These are phyloP conservation scores for Trypoxylon attenuatum DNA, from an alignment of 2,888 invertebrate species.

Conservation along the genomic window DNA sequence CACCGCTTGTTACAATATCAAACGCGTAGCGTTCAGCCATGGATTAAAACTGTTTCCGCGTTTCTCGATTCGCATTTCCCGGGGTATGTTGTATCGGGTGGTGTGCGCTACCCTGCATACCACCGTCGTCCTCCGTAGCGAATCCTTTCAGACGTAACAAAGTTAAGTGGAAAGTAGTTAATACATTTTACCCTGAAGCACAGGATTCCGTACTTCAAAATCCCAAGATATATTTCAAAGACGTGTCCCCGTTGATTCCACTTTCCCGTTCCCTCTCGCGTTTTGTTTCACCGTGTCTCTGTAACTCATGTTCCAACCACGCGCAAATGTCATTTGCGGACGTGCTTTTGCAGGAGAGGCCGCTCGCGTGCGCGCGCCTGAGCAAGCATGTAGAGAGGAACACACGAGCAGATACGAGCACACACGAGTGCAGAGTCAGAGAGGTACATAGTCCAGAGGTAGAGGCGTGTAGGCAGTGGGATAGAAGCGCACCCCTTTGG, in stretches of 20 bases:
- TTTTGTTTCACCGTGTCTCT: slow-evolving; percentile 28
- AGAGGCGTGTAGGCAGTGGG: too few species aligned
- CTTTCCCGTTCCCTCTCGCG: slow-evolving; percentile 30
- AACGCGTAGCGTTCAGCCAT: too few species aligned
- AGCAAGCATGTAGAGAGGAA: slow-evolving; percentile 1
- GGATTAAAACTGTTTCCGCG: too few species aligned
- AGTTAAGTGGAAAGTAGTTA: slow-evolving; percentile 22
- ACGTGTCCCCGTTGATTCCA: slow-evolving; percentile 35
- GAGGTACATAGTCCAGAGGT: too few species aligned
- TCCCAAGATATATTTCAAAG: slow-evolving; percentile 17
- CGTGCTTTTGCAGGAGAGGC: slow-evolving; percentile 50
- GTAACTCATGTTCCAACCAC: slow-evolving; percentile 43
- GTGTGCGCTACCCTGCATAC: too few species aligned
- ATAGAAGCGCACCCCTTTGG: too few species aligned
- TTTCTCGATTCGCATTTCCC: too few species aligned
- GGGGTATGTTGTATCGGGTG: too few species aligned
- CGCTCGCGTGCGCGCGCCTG: slow-evolving; percentile 19
- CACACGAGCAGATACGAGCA: background rate
- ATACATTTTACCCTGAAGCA: slow-evolving; percentile 21
- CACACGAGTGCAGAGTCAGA: too few species aligned
- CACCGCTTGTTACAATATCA: background rate
- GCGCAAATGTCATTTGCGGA: slow-evolving; percentile 53
- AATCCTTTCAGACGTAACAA: background rate
- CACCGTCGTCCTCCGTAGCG: too few species aligned
- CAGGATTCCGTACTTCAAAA: slow-evolving; percentile 14